These are phyloP conservation scores for Cynaeus angustus DNA, from an alignment of 2,888 invertebrate species.

Conservation along the genomic window DNA sequence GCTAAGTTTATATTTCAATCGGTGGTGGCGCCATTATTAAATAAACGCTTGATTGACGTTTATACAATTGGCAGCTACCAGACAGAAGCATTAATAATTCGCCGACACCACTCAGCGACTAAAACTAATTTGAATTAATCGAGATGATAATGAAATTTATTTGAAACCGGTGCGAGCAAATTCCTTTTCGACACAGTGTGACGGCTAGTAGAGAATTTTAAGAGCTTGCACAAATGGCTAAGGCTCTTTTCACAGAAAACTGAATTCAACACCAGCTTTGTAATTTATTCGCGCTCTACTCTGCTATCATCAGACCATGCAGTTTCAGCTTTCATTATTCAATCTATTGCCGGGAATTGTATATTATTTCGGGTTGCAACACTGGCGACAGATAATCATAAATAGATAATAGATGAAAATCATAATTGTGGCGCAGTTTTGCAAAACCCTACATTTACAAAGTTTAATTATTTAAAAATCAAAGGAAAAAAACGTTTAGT, in stretches of 20 bases:
- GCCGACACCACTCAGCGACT: slow-evolving; percentile 28
- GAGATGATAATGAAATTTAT: slow-evolving; percentile 24
- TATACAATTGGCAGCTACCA: slow-evolving; percentile 29
- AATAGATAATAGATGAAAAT: too few relatives aligned
- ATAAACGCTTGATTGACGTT: slow-evolving; percentile 27
- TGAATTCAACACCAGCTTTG: slow-evolving; percentile 1
- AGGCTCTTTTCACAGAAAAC: slow-evolving; percentile 13
- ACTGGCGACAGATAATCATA: too few relatives aligned
- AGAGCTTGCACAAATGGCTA: slow-evolving; percentile 5
- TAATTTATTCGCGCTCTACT: slow-evolving; percentile 9
- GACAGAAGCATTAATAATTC: slow-evolving; percentile 37
- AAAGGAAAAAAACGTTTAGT: too few relatives aligned
- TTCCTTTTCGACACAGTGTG: slow-evolving; percentile 11
- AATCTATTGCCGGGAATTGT: not conserved
- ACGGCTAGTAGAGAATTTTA: slow-evolving; percentile 16
- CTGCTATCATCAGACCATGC: not conserved
- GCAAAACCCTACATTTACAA: too few relatives aligned
- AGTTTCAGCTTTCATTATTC: slow-evolving; percentile 6
- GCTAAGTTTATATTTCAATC: slow-evolving; percentile 22
- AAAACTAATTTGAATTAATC: slow-evolving; percentile 38
- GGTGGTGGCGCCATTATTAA: slow-evolving; percentile 32
- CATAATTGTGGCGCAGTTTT: too few relatives aligned
- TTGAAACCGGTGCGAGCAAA: slow-evolving; percentile 20
- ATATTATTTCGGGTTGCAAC: too few relatives aligned
- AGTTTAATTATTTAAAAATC: too few relatives aligned